Evolutionary conservation across 1,140 invertebrate genomes (phyloP).

Genomic region (Ceratina japonica): DNA sequence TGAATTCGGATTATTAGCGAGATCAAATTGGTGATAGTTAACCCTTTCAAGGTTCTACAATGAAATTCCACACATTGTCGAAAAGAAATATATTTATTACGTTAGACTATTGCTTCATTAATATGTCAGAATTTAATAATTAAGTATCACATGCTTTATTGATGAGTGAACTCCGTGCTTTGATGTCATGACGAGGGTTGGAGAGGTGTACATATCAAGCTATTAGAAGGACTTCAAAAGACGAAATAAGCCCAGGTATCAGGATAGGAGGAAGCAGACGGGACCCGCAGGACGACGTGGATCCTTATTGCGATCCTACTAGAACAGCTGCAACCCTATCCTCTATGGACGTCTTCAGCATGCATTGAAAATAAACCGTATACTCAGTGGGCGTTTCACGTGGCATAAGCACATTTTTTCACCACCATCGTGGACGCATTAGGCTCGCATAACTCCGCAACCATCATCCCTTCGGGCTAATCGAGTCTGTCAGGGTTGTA

Average conservation of each 20-base stretch:
- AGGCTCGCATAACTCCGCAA: slow-evolving; percentile 24
- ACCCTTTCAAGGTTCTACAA: too few species aligned
- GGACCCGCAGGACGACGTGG: not conserved
- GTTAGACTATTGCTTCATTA: not conserved
- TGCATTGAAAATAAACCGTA: slow-evolving; percentile 51
- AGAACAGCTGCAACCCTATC: slow-evolving; percentile 29
- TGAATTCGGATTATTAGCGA: too few species aligned
- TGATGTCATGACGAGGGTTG: too few species aligned
- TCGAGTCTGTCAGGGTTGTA: not conserved
- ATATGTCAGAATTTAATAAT: not conserved
- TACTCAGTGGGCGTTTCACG: slow-evolving; percentile 9
- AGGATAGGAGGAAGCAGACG: slow-evolving; percentile 50
- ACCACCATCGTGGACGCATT: not conserved
- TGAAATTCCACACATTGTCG: too few species aligned
- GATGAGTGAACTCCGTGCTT: too few species aligned
- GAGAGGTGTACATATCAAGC: not conserved
- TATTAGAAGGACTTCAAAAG: slow-evolving; percentile 58
- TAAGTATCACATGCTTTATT: too few species aligned
- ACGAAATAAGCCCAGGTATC: slow-evolving; percentile 48
- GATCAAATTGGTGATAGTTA: too few species aligned
- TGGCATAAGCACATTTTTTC: slow-evolving; percentile 26
- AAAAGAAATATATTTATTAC: too few species aligned
- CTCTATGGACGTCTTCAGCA: slow-evolving; percentile 22
- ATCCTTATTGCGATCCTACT: slow-evolving; percentile 13
- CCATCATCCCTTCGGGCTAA: not conserved